Base-by-base conservation (phyloP, 2,888 invertebrate genomes). In the Phragmatobia fuliginosa region DNA sequence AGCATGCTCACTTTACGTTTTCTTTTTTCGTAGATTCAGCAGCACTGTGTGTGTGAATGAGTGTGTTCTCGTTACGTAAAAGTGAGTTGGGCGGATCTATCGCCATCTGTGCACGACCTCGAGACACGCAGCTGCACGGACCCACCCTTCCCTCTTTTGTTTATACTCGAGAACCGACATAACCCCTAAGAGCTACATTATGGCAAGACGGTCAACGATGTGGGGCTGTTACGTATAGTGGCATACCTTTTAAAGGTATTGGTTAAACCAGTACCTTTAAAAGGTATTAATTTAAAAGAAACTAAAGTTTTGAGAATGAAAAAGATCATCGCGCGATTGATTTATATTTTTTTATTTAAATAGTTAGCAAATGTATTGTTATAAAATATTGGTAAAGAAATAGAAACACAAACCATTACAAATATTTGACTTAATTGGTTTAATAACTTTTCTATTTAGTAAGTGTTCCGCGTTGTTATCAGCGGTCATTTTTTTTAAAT, bases 111-210 rank as follows among this genome's bases (percentile, higher is more conserved):
- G 86, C 85, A 81, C 77, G 73, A 58, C 71, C 65, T 70, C 80
- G 81, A 79, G 83, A 81, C 86, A 78, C 86, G 88, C 90, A 89
- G 90, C 91, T 90, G 88, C 87, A 81, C 66, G 32, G 71, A 69
- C 81, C 87, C 88, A 82, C 89, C 85, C 88, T 84, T 83, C 71
- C 74, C 73, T 81, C 85, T 85, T 89, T 90, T 88, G 90, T 89
- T 87, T 85, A 77, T 84, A 78, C 79, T 78, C 72, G 62, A 14
- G 28, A 59, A 45, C 36, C 70, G 65, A 74, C 73, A 75, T 76
- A 72, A 69, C 72, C 74, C 73, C 78, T 75, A 73, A 78, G 70
- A 69, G 72, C 73, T 81, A 80, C 79, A 81, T 73, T 81, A 71
- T 70, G 75, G 73, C 80, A 81, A 81, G 72, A 79, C 72, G 71